These are phyloP conservation scores for Muschampia plurimacula DNA, from an alignment of 2,888 invertebrate genomes.

Conservation along the genomic window DNA sequence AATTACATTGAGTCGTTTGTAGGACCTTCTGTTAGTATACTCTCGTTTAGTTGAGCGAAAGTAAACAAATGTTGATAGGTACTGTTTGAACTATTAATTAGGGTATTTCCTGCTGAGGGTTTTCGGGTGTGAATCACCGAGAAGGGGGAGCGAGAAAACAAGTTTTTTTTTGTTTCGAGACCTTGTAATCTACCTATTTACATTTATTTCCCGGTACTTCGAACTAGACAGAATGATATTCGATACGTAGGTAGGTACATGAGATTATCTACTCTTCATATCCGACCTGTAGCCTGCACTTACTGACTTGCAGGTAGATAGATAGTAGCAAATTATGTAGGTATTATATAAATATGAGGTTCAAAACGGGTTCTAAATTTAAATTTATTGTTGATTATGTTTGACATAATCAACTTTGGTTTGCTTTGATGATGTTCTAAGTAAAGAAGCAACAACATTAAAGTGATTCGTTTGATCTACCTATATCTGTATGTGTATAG, in stretches of 20 bases:
- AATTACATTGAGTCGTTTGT: conserved; percentile 4
- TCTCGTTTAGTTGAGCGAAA: conserved; percentile 23
- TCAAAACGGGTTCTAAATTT: not conserved
- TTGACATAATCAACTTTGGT: not conserved
- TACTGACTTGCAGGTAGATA: no score
- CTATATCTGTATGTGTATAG: not conserved
- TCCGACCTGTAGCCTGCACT: no score
- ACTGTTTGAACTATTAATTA: conserved; percentile 38
- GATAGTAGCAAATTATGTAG: no score
- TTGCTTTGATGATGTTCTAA: not conserved
- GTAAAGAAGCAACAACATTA: not conserved
- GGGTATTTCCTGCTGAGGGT: conserved; percentile 37
- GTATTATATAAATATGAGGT: not conserved
- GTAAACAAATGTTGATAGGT: conserved; percentile 33
- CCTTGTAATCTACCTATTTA: not conserved
- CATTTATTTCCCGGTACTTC: not conserved
- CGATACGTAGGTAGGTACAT: not conserved
- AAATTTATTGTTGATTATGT: not conserved
- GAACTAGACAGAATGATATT: not conserved
- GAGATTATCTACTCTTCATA: no score
- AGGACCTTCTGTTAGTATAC: not conserved
- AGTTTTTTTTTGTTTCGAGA: not conserved
- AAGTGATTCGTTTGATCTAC: not conserved
- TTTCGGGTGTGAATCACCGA: conserved; percentile 33
- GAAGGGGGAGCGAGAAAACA: conserved; percentile 16